phyloP scores from a whole-genome alignment of 2,797 vertebrate genomes.

The Glossophaga mutica region DNA sequence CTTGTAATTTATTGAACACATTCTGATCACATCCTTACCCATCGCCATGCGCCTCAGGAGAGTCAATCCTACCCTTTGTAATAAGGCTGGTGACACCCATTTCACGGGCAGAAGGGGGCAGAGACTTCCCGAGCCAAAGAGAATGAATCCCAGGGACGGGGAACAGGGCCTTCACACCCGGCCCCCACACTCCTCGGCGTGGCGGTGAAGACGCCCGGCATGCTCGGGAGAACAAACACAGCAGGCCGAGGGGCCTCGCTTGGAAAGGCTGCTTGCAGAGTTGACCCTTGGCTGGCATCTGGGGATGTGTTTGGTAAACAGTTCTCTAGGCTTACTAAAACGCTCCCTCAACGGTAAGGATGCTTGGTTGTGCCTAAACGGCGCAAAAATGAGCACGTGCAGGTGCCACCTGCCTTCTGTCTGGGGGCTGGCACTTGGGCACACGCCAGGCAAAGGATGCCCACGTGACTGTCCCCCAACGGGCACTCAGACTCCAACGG shows the following conservation, averaged over 20 bases:
- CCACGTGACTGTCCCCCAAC: not conserved
- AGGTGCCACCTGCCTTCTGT: not conserved
- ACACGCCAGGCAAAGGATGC: not conserved
- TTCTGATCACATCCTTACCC: not conserved
- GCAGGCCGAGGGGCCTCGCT: not conserved
- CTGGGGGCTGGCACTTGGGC: not conserved
- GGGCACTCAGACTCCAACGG: not conserved
- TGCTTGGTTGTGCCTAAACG: no score
- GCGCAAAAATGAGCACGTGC: not conserved
- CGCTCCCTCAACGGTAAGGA: not conserved
- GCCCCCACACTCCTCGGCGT: fast-evolving
- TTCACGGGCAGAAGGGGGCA: not conserved
- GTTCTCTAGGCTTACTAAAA: not conserved
- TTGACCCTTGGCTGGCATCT: not conserved
- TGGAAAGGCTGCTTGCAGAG: not conserved
- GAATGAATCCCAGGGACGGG: not conserved
- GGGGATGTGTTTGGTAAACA: not conserved
- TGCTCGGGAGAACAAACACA: not conserved
- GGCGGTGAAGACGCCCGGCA: fast-evolving
- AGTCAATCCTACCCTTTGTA: not conserved
- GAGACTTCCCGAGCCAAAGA: not conserved
- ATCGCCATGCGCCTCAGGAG: not conserved
- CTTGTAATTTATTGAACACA: not conserved
- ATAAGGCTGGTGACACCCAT: not conserved
- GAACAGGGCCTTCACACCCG: not conserved